Evolutionary conservation across 2,888 invertebrate species (phyloP), one percentile per base, ranked within the genome.

Genomic region (Zhuqinia jingwanae): DNA sequence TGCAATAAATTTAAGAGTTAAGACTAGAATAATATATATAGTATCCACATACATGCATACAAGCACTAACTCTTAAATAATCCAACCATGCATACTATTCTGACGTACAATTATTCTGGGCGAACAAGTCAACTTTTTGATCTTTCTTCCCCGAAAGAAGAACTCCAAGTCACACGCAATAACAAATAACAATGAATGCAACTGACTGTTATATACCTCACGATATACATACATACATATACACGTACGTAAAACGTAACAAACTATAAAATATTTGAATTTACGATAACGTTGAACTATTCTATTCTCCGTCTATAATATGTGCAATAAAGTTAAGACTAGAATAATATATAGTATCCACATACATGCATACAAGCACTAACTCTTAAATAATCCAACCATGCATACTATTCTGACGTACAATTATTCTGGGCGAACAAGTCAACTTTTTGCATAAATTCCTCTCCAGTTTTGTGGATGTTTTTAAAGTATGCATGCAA

Each of bases 361-460:
- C n/a, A n/a, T n/a, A n/a, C n/a, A n/a, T n/a, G n/a, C n/a, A n/a
- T n/a, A n/a, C n/a, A n/a, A n/a, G n/a, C n/a, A 56, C 15, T 60
- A 60, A 60, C 60, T 60, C 60, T 60, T 56, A 60, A 60, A 60
- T 30, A 60, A 60, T 25, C 60, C 60, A 42, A 20, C 22, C 56
- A 50, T 25, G 15, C 60, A 63, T 65, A 20, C 63, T 42, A 25
- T 42, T 65, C 65, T 65, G 65, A 65, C 65, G 42, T 65, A 42
- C 65, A 65, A 65, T 65, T 65, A 65, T 42, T 65, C 65, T 42
- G 17, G 17, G 42, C 3, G 65, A 65, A 65, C 65, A 42, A 65
- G 65, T 65, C 65, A 65, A 65, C 65, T 65, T 65, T 65, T 15
- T 65, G 65, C 65, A 65, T 65, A 65, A 65, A 65, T 65, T 65